These are phyloP conservation scores for Bhutanitis thaidina DNA, from an alignment of 2,888 invertebrate species.

Conservation along the genomic window DNA sequence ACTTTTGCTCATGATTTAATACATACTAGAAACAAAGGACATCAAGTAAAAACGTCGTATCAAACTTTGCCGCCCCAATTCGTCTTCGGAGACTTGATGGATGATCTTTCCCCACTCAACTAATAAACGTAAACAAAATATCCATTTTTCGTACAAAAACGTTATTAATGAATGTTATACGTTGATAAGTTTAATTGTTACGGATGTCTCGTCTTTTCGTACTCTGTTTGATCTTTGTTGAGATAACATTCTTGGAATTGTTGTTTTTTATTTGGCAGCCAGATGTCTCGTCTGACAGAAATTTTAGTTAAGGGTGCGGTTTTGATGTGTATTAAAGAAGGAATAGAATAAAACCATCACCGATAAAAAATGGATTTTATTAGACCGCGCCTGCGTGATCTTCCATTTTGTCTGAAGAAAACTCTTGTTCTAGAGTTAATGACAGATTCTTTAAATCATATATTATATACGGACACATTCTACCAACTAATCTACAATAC, in stretches of 20 bases:
- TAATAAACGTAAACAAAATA: constrained; percentile 78
- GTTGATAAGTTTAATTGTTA: constrained; percentile 70
- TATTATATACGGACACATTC: no score
- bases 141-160: constrained; percentile 54
- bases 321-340: background rate
- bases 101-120: constrained; percentile 65
- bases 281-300: constrained; percentile 46
- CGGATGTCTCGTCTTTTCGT: constrained; percentile 43
- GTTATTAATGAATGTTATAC: constrained; percentile 61
- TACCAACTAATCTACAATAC: no score
- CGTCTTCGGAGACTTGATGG: constrained; percentile 67
- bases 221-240: constrained; percentile 41
- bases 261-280: constrained; percentile 37
- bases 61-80: constrained; percentile 42
- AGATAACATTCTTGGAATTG: constrained; percentile 38
- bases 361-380: no score
- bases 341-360: background rate
- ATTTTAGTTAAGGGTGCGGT: constrained; percentile 2
- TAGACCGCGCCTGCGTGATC: no score
- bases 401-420: no score
- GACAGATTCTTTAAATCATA: no score
- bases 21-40: constrained; percentile 18
- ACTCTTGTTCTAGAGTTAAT: no score
- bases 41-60: constrained; percentile 12
- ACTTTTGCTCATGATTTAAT: constrained; percentile 16